Evolutionary conservation across 2,888 invertebrate species (phyloP).

Genomic region (Melieria picta): DNA sequence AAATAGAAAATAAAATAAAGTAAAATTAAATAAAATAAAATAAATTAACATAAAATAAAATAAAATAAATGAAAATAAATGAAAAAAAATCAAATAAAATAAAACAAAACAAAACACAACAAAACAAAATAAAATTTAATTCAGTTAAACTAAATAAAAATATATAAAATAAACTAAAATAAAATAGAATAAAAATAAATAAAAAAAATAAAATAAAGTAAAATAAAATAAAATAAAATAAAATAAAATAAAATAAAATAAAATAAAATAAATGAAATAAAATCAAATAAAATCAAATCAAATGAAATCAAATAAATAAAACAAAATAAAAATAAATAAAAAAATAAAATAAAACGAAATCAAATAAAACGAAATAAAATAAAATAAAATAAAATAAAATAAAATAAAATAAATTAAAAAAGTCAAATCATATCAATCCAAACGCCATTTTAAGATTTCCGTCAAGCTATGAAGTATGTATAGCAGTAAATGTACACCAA

Average conservation of each 20-base stretch:
- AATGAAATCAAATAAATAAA: slow-evolving; percentile 2
- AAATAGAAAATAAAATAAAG: no score
- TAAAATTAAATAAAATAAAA: slow-evolving; percentile 22
- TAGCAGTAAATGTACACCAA: no score
- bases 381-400: neutral
- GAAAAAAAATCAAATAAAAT: neutral
- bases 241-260: slow-evolving; percentile 4
- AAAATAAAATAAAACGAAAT: slow-evolving; percentile 2
- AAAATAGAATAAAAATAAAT: slow-evolving; percentile 20
- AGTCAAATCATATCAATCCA: neutral
- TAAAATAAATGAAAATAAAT: slow-evolving; percentile 11
- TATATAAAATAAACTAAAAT: slow-evolving; percentile 29
- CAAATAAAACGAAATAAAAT: neutral
- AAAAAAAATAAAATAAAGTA: slow-evolving; percentile 15
- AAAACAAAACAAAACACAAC: slow-evolving; percentile 4
- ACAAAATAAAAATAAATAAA: slow-evolving; percentile 1
- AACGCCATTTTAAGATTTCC: neutral
- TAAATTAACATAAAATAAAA: neutral
- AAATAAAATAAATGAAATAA: neutral
- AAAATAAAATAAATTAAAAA: neutral
- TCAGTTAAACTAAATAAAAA: no score
- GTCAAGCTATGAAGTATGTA: no score
- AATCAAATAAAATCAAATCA: neutral
- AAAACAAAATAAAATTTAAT: neutral
- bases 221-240: slow-evolving; percentile 12